A percentile compares a stretch with the other conserved stretches of the same genome.
Evolutionary conservation across 2,888 invertebrate species (phyloP).

Genomic region (Lomographa bimaculata): DNA sequence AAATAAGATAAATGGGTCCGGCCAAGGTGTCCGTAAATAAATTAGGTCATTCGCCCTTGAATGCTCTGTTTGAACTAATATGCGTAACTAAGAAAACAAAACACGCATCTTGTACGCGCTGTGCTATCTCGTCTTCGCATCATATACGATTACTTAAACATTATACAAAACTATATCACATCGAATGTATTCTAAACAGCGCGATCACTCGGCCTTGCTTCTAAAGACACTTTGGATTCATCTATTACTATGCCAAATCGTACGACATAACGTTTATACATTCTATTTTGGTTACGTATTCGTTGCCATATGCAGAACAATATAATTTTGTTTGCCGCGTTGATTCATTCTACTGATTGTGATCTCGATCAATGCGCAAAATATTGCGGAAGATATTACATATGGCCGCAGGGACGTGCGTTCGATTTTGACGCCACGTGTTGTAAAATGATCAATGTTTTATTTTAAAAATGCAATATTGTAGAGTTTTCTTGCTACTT

Average conservation of each 20-base stretch:
- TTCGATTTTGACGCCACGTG: too few relatives aligned
- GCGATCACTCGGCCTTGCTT: slow-evolving; percentile 16
- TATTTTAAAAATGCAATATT: too few relatives aligned
- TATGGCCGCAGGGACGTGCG: background rate
- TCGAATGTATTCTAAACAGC: slow-evolving; percentile 3
- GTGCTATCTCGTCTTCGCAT: background rate
- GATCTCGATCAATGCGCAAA: slow-evolving; percentile 2
- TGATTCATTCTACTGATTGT: slow-evolving; percentile 8
- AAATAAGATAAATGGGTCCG: slow-evolving; percentile 1
- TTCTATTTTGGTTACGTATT: slow-evolving; percentile 16
- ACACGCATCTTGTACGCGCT: background rate
- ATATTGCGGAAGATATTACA: slow-evolving; percentile 3
- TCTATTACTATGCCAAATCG: slow-evolving; percentile 16
- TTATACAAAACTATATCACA: too few relatives aligned
- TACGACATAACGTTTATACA: slow-evolving; percentile 9
- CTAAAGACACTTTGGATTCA: slow-evolving; percentile 4
- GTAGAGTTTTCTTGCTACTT: too few relatives aligned
- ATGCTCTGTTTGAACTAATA: slow-evolving; percentile 8
- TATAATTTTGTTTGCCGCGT: background rate
- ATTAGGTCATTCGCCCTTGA: slow-evolving; percentile 4
- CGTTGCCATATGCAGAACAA: slow-evolving; percentile 12
- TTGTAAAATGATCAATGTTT: too few relatives aligned
- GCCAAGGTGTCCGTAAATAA: slow-evolving; percentile 3
- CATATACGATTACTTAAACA: background rate
- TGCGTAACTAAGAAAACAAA: slow-evolving; percentile 6